These are phyloP conservation scores for Stegastes partitus DNA, from an alignment of 2,113 vertebrate genomes.

Conservation along the genomic window DNA sequence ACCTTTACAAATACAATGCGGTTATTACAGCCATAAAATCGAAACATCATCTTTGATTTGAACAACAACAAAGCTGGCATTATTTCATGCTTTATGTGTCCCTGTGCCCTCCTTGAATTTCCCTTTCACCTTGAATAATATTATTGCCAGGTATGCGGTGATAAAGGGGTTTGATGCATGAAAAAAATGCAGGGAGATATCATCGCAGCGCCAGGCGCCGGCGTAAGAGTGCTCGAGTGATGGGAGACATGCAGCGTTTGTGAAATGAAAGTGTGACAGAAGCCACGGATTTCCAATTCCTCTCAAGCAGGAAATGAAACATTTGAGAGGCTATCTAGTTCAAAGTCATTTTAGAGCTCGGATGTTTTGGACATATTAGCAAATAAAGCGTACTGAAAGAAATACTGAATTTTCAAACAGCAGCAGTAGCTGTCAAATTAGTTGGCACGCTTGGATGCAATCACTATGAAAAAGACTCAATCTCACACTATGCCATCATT, in stretches of 20 bases:
- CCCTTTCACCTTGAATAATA: constrained; percentile 39
- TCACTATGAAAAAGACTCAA: not conserved
- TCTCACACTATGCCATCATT: not conserved
- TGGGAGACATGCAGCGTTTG: constrained; percentile 33
- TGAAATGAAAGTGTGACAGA: constrained; percentile 47
- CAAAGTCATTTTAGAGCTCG: constrained; percentile 28
- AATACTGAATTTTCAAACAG: not conserved
- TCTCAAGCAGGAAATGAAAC: constrained; percentile 54
- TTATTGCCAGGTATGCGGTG: not conserved
- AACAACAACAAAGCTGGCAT: not conserved
- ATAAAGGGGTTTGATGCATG: constrained; percentile 10
- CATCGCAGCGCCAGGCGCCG: constrained; percentile 25
- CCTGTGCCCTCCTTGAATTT: not conserved
- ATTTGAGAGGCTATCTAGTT: constrained; percentile 28
- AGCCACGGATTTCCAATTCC: constrained; percentile 44
- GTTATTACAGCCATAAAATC: not conserved
- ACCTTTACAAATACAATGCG: not conserved
- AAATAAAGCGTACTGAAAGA: constrained; percentile 9
- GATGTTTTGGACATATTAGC: constrained; percentile 10
- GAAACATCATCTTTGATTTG: not conserved
- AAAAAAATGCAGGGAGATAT: constrained; percentile 30
- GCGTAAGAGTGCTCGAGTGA: constrained; percentile 2
- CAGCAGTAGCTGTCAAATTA: not conserved
- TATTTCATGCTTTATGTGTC: constrained; percentile 4
- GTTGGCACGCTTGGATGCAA: not conserved